Conservation (phyloP, 2,113 vertebrate genomes). For the Callorhinus ursinus region DNA sequence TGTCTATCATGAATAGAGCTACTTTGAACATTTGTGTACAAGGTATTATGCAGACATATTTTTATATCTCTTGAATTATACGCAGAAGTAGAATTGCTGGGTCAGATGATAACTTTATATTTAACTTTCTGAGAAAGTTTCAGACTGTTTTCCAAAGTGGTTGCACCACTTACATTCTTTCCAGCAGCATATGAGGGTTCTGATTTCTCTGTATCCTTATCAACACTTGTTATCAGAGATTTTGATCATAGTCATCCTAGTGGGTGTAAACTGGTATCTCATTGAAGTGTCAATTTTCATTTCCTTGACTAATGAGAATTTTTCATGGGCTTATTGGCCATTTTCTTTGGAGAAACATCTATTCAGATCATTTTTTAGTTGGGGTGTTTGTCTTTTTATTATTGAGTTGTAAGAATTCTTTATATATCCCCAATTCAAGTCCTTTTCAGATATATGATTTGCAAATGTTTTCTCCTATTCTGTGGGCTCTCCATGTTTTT, state of each 20-base stretch:
- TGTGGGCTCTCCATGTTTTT: neutral
- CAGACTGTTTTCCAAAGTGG: neutral
- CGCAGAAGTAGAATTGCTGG: neutral
- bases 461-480: neutral
- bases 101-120: neutral
- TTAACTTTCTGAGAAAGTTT: neutral
- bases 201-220: neutral
- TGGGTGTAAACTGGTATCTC: neutral
- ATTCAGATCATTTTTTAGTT: neutral
- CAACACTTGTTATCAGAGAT: neutral
- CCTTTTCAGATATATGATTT: neutral
- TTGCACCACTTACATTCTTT: neutral
- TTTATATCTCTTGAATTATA: neutral
- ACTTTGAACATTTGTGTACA: neutral
- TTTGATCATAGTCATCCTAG: neutral
- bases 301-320: neutral
- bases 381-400: neutral
- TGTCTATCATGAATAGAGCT: neutral
- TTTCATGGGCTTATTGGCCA: neutral
- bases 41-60: neutral
- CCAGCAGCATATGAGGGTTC: neutral
- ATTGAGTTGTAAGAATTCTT: neutral
- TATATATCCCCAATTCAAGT: neutral
- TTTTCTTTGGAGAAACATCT: neutral
- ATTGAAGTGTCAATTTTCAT: neutral